A percentile compares a stretch with the other conserved stretches of the same genome.
Evolutionary conservation across 2,113 vertebrate genomes (phyloP).

Genomic region (Hoplias malabaricus): DNA sequence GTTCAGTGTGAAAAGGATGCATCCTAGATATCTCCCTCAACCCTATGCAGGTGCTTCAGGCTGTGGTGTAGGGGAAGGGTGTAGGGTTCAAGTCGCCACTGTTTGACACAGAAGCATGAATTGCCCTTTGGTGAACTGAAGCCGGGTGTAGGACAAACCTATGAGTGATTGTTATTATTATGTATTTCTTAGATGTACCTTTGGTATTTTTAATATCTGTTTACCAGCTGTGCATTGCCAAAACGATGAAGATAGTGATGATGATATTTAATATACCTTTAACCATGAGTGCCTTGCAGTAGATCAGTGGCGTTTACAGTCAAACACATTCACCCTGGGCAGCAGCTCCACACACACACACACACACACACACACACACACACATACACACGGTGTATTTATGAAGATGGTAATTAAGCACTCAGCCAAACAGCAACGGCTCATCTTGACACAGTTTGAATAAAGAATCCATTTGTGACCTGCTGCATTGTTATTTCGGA

Average conservation of each 20-base stretch:
- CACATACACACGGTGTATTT: neutral
- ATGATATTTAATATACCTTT: constrained; percentile 6
- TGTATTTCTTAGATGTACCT: neutral
- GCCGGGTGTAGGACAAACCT: too few species aligned
- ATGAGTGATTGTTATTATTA: neutral
- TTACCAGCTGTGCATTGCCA: neutral
- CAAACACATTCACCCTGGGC: neutral
- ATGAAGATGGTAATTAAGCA: constrained; percentile 22
- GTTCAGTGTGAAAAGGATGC: too few species aligned
- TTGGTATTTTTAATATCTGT: neutral
- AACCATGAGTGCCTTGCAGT: neutral
- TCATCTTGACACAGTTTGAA: constrained; percentile 33
- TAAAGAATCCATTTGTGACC: constrained; percentile 31
- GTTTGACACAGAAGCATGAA: too few species aligned
- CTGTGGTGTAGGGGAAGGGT: too few species aligned
- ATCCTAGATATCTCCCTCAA: too few species aligned
- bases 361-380: neutral
- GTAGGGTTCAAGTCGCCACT: too few species aligned
- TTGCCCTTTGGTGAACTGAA: too few species aligned
- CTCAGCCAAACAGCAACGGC: constrained; percentile 22
- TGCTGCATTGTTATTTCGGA: neutral
- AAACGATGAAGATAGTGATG: neutral
- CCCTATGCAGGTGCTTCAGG: too few species aligned
- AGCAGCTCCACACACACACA: neutral
- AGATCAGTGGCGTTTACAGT: neutral